A percentile compares a stretch with the other conserved stretches of the same genome.
Evolutionary conservation across 2,113 vertebrate genomes (phyloP).

Genomic region (Callithrix jacchus): DNA sequence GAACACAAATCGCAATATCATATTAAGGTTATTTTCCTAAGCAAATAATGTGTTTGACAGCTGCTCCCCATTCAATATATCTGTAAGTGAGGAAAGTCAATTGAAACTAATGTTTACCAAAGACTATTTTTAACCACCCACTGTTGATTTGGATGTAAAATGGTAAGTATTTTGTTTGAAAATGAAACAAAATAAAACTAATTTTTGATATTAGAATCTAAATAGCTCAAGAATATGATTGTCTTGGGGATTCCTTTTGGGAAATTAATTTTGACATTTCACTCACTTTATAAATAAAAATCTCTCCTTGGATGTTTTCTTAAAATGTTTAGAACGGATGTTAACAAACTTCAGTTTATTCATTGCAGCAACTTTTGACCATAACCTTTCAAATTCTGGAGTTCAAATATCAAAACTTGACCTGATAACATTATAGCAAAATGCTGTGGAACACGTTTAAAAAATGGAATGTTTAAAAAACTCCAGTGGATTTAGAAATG

Average conservation of each 20-base stretch:
- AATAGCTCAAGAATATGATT: neutral
- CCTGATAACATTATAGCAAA: neutral
- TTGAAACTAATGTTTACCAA: neutral
- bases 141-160: neutral
- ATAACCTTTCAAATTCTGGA: conserved; percentile 12
- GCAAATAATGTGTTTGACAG: neutral
- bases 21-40: neutral
- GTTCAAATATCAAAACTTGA: conserved; percentile 44
- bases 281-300: conserved; percentile 27
- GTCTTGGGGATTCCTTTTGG: neutral
- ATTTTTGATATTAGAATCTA: neutral
- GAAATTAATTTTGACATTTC: conserved; percentile 46
- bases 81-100: neutral
- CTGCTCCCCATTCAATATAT: neutral
- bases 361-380: neutral
- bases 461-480: conserved; percentile 27
- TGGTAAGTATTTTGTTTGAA: neutral
- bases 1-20: neutral
- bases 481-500: neutral
- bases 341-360: conserved; percentile 3
- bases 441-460: neutral
- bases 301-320: neutral
- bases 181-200: conserved; percentile 50
- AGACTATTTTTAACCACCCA: neutral
- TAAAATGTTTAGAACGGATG: conserved; percentile 24